A percentile compares a stretch with the other conserved stretches of the same genome.
Evolutionary conservation across 2,797 vertebrate species (phyloP).

Genomic region (Distichodus sexfasciatus): DNA sequence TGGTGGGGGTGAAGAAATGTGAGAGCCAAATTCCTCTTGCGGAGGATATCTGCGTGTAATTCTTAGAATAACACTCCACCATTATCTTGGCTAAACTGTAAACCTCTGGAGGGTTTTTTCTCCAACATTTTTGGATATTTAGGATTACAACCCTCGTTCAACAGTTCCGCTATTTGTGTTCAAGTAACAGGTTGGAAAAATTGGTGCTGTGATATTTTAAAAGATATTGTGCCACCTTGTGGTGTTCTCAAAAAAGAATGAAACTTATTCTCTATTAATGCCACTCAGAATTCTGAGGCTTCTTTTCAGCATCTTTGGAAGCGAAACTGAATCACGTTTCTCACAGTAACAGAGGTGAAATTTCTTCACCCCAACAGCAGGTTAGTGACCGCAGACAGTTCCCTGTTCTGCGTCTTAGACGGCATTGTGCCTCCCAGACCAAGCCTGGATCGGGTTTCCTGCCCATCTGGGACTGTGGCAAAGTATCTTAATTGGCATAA

Average conservation of each 20-base stretch:
- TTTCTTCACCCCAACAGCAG: slow-evolving; percentile 17
- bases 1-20: slow-evolving; percentile 27
- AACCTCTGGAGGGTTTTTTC: not conserved
- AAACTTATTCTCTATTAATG: not conserved
- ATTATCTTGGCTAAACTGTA: not conserved
- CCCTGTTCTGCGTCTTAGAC: slow-evolving; percentile 13
- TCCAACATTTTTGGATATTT: not conserved
- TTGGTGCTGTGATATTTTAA: not conserved
- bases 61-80: slow-evolving; percentile 19
- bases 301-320: not conserved
- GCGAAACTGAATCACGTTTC: no score
- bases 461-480: slow-evolving; percentile 36
- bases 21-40: slow-evolving; percentile 25
- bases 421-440: slow-evolving; percentile 18
- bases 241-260: no score
- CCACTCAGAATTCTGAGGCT: not conserved
- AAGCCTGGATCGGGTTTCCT: slow-evolving; percentile 39
- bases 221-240: slow-evolving; percentile 18
- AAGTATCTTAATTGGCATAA: slow-evolving; percentile 41
- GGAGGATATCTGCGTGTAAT: slow-evolving; percentile 22
- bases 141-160: not conserved
- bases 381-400: slow-evolving; percentile 20
- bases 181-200: not conserved
- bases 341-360: not conserved
- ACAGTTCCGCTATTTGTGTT: not conserved